These are phyloP conservation scores for Buathra laborator DNA, from an alignment of 2,888 invertebrate species.

Conservation along the genomic window DNA sequence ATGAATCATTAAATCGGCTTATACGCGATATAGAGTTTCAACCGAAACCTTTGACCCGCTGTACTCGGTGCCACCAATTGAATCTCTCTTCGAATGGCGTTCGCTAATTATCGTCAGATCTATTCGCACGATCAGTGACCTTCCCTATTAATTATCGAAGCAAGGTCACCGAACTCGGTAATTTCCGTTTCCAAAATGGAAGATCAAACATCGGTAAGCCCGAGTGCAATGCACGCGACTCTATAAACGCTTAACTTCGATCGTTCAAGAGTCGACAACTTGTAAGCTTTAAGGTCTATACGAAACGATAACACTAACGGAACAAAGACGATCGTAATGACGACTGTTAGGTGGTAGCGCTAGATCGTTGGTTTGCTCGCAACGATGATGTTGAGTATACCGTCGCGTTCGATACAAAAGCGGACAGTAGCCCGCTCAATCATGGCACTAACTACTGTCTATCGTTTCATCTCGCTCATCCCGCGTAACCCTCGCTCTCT, in stretches of 20 bases:
- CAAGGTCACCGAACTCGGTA: background rate
- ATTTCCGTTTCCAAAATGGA: background rate
- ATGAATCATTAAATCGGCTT: background rate
- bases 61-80: background rate
- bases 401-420: slow-evolving; percentile 29
- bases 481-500: background rate
- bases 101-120: background rate
- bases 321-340: slow-evolving; percentile 24
- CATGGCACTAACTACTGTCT: slow-evolving; percentile 58
- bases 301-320: slow-evolving; percentile 15
- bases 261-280: background rate
- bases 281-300: background rate
- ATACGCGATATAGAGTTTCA: background rate
- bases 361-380: slow-evolving; percentile 7
- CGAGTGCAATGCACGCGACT: background rate
- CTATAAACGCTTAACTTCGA: background rate
- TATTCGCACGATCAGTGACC: background rate
- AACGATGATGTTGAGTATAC: background rate
- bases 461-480: slow-evolving; percentile 19
- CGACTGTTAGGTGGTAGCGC: background rate
- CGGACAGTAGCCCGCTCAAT: slow-evolving; percentile 53
- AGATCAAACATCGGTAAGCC: background rate
- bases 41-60: background rate
- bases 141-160: background rate
- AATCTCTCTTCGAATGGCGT: background rate